Evolutionary conservation across 2,888 invertebrate genomes (phyloP).

Genomic region (Mycalesis mineus): DNA sequence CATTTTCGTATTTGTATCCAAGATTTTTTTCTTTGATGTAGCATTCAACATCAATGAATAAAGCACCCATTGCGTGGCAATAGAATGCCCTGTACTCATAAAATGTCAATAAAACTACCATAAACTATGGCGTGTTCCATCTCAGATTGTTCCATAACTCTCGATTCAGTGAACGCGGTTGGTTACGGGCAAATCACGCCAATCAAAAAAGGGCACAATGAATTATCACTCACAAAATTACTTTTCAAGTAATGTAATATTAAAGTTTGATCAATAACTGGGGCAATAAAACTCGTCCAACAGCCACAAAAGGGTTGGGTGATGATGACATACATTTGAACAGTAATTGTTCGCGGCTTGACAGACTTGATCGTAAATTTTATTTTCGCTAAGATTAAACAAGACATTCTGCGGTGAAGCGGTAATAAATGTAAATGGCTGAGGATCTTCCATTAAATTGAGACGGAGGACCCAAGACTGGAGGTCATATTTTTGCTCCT

Average conservation of each 20-base stretch:
- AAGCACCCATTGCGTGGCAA: too few relatives aligned
- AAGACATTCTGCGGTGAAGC: constrained; percentile 35
- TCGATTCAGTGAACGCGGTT: background rate
- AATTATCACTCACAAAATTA: constrained; percentile 2
- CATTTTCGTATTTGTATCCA: too few relatives aligned
- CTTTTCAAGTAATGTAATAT: constrained; percentile 9
- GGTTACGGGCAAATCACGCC: background rate
- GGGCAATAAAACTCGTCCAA: constrained; percentile 19
- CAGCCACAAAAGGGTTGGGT: constrained; percentile 22
- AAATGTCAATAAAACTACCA: background rate
- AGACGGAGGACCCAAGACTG: constrained; percentile 45
- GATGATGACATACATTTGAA: constrained; percentile 30
- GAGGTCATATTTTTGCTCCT: constrained; percentile 47
- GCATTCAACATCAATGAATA: too few relatives aligned
- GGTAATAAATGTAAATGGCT: constrained; percentile 58
- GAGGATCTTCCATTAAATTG: constrained; percentile 48
- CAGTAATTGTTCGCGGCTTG: constrained; percentile 31
- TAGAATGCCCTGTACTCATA: too few relatives aligned
- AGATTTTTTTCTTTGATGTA: too few relatives aligned
- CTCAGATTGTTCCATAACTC: background rate
- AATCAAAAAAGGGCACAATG: background rate
- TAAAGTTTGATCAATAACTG: constrained; percentile 18
- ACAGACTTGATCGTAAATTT: constrained; percentile 33
- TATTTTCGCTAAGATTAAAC: constrained; percentile 37
- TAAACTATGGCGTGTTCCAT: background rate